phyloP scores from a whole-genome alignment of 2,113 vertebrate species.

The Alexandromys fortis region DNA sequence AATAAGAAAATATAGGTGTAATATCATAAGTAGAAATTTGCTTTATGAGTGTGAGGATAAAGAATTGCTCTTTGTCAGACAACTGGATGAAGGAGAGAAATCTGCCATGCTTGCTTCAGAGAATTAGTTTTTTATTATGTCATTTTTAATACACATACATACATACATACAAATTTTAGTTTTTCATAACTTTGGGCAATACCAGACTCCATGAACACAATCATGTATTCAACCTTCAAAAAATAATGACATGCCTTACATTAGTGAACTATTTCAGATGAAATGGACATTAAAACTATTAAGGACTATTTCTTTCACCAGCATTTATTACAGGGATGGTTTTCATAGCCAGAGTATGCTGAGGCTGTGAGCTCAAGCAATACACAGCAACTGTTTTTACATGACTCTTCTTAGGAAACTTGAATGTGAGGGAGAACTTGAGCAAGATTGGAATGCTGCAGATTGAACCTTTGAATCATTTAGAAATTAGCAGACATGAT shows the following conservation, averaged over 20 bases:
- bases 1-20: background rate
- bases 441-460: conserved; percentile 33
- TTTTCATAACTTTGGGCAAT: conserved; percentile 52
- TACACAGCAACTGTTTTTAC: conserved; percentile 14
- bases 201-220: background rate
- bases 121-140: background rate
- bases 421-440: conserved; percentile 66
- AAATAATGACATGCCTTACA: conserved; percentile 7
- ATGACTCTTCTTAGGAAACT: conserved; percentile 45
- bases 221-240: background rate
- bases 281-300: conserved; percentile 41
- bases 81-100: conserved; percentile 50
- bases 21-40: conserved; percentile 64
- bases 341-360: background rate
- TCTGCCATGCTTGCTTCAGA: background rate
- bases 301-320: conserved; percentile 35
- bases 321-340: conserved; percentile 2
- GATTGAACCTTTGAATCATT: conserved; percentile 25
- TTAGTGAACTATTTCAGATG: background rate
- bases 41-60: conserved; percentile 34
- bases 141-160: background rate
- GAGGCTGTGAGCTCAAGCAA: background rate
- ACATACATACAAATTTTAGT: conserved; percentile 19
- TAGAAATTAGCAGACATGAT: conserved; percentile 14
- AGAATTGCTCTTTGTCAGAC: conserved; percentile 61